phyloP scores from a whole-genome alignment of 2,113 vertebrate species.

The Cololabis saira region DNA sequence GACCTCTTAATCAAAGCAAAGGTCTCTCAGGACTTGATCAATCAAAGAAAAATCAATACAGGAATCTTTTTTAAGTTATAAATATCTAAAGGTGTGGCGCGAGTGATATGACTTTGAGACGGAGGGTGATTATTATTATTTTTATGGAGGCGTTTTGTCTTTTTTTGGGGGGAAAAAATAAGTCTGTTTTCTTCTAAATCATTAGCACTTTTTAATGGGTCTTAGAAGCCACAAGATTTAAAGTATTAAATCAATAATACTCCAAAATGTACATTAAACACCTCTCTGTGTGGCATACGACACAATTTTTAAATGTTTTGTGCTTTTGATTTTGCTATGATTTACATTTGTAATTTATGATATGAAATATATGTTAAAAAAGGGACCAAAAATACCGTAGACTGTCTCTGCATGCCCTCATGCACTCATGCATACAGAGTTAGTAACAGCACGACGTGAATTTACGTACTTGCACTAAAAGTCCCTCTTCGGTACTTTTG shows the following conservation, averaged over 20 bases:
- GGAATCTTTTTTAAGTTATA: background rate
- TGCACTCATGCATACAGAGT: constrained; percentile 20
- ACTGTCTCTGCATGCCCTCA: constrained; percentile 15
- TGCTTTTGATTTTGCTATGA: constrained; percentile 34
- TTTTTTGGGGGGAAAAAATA: background rate
- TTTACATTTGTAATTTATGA: constrained; percentile 37
- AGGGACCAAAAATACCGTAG: constrained; percentile 47
- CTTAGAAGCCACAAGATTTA: background rate
- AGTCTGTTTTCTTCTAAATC: constrained; percentile 13
- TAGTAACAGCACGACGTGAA: constrained; percentile 27
- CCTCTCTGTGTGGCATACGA: constrained; percentile 15
- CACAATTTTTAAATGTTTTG: constrained; percentile 10
- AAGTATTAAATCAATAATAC: constrained; percentile 2
- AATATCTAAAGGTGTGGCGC: background rate
- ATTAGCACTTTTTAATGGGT: constrained; percentile 60
- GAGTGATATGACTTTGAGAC: constrained; percentile 6
- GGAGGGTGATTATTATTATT: no score
- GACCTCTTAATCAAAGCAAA: background rate
- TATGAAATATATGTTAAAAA: constrained; percentile 33
- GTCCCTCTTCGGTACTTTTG: constrained; percentile 25
- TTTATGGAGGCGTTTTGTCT: background rate
- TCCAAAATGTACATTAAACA: constrained; percentile 2
- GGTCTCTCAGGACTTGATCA: constrained; percentile 7
- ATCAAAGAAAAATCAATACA: constrained; percentile 1
- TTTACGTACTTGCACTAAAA: constrained; percentile 50